A percentile compares a stretch with the other conserved stretches of the same genome.
Evolutionary conservation across 2,113 vertebrate genomes (phyloP).

Genomic region (Myrmecobius fasciatus): DNA sequence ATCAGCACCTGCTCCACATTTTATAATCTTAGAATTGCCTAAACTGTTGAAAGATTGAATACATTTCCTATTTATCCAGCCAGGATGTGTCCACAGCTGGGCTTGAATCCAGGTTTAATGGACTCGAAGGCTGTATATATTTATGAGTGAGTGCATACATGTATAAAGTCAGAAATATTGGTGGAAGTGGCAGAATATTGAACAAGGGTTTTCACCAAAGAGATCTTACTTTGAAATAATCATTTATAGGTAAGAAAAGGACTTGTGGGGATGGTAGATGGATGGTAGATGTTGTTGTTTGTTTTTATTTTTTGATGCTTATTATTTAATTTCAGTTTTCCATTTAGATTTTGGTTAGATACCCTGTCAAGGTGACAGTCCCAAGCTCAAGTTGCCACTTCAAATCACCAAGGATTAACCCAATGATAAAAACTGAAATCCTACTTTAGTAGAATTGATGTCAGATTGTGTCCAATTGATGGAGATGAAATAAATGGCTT

Average conservation of each 20-base stretch:
- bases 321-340: not conserved
- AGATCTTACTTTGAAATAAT: slow-evolving; percentile 2
- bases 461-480: slow-evolving; percentile 12
- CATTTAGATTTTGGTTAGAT: slow-evolving; percentile 4
- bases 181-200: not conserved
- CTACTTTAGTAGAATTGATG: slow-evolving; percentile 8
- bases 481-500: slow-evolving; percentile 43
- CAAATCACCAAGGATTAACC: slow-evolving; percentile 24
- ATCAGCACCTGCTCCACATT: no score
- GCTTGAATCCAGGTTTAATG: not conserved
- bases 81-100: not conserved
- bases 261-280: not conserved
- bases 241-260: not conserved
- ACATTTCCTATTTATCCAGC: not conserved
- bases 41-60: not conserved
- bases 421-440: not conserved
- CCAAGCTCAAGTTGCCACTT: not conserved
- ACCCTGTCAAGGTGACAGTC: not conserved
- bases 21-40: not conserved
- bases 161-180: not conserved
- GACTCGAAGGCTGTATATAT: not conserved
- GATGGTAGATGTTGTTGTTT: no score
- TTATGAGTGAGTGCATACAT: not conserved
- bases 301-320: not conserved
- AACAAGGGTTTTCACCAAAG: not conserved